Percentiles rank a stretch among this genome's conserved stretches.
Evolutionary conservation across 2,113 vertebrate species (phyloP).

Genomic region (Tychaedon coryphoeus): DNA sequence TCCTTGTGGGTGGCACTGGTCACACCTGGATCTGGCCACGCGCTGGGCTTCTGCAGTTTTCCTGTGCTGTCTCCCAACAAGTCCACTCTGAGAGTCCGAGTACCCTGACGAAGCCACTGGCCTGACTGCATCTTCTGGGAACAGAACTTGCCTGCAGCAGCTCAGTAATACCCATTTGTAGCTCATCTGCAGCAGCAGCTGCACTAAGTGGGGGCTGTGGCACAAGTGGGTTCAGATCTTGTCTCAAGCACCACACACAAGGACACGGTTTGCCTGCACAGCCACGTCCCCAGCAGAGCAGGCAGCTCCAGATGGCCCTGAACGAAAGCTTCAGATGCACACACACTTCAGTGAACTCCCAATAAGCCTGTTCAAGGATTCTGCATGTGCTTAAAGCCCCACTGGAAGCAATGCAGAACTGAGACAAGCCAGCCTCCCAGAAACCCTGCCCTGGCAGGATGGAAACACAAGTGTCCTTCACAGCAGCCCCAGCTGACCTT

Average conservation of each 20-base stretch:
- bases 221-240: neutral
- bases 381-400: neutral
- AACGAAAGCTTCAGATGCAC: neutral
- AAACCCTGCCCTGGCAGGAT: neutral
- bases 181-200: neutral
- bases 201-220: neutral
- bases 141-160: neutral
- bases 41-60: rapidly evolving
- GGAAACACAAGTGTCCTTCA: neutral
- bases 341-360: neutral
- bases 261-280: neutral
- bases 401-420: neutral
- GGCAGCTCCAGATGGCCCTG: neutral
- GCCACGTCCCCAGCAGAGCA: neutral
- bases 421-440: neutral
- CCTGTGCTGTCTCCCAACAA: neutral
- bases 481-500: conserved; percentile 57
- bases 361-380: neutral
- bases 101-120: neutral
- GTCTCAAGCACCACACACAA: neutral
- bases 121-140: neutral
- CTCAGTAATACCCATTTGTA: neutral
- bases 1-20: rapidly evolving
- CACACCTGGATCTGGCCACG: rapidly evolving
- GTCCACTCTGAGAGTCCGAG: rapidly evolving